Evolutionary conservation across 2,797 vertebrate genomes (phyloP), one percentile per base, ranked within the genome.

Genomic region (Glyptemys insculpta): DNA sequence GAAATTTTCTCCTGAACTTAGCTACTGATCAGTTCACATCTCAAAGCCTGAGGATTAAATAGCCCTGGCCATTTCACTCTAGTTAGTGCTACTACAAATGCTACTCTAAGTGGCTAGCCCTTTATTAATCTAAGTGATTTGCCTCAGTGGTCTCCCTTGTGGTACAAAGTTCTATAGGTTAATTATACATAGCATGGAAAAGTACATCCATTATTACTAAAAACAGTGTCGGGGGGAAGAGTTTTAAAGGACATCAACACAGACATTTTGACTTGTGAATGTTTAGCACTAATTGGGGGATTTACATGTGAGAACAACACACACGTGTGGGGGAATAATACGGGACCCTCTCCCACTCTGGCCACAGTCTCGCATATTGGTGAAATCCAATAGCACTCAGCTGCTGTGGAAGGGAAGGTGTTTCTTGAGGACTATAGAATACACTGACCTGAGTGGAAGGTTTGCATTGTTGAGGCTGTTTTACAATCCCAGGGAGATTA

Each of bases 151-250:
- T 23, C 6, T 21, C 57, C 53, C 15, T 21, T 0, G 1, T 44
- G 92, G 62, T 89, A 19, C 25, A 68, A 34, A 37, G 12, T 72
- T 84, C 85, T 90, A 90, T 0, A 47, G 27, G 84, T 94, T 91
- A 90, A 72, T 90, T 85, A 95, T 34, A 90, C 92, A 79, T 37
- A 3, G 14, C 80, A 83, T 59, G 85, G 92, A 96, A 96, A 92
- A 93, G 88, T 18, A 80, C 8, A 14, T 41, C 62, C 65, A 87
- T 94, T 83, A 91, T 27, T 92, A 95, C 37, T 65, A 94, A 90
- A 81, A 86, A 50, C 91, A 83, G 72, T 94, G 94, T 94, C 94
- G 88, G 92, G 88, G 25, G 94, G n/a, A 53, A 72, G 49, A 89
- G 78, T 72, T 94, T 49, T 93, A 91, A 91, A 80, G 5, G 95